phyloP scores from a whole-genome alignment of 2,888 invertebrate genomes.

The Yponomeuta cagnagella region DNA sequence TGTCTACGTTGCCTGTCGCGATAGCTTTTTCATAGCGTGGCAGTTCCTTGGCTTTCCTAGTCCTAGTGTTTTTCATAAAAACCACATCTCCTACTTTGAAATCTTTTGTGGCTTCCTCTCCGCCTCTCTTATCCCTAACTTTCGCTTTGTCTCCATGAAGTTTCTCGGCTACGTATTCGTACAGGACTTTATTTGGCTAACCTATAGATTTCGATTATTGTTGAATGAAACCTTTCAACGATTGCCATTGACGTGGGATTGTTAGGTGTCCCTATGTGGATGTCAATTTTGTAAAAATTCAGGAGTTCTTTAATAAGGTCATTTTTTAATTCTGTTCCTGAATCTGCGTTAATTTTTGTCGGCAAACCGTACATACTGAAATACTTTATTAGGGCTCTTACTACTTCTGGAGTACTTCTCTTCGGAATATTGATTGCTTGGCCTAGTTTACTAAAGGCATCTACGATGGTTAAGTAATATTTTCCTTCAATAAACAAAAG shows the following conservation, averaged over 20 bases:
- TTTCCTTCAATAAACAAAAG: conserved; percentile 13
- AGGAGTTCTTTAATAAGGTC: conserved; percentile 23
- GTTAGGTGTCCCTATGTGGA: conserved; percentile 14
- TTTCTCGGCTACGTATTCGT: conserved; percentile 19
- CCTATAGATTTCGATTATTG: conserved; percentile 27
- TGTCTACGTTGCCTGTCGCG: conserved; percentile 20
- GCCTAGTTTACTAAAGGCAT: conserved; percentile 30
- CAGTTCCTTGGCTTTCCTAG: conserved; percentile 23
- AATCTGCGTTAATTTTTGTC: conserved; percentile 25
- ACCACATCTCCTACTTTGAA: conserved; percentile 19
- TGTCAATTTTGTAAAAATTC: conserved; percentile 25
- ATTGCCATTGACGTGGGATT: conserved; percentile 19
- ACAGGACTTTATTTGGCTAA: conserved; percentile 26
- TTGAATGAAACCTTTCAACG: conserved; percentile 28
- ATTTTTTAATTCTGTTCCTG: conserved; percentile 32
- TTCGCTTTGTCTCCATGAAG: conserved; percentile 7
- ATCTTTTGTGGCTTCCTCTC: conserved; percentile 17
- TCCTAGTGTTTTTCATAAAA: conserved; percentile 25
- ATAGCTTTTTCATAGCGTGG: conserved; percentile 25
- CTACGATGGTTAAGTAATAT: conserved; percentile 23
- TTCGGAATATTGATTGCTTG: conserved; percentile 27
- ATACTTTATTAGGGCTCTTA: conserved; percentile 27
- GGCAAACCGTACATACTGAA: conserved; percentile 27
- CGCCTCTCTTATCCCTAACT: conserved; percentile 19
- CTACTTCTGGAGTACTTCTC: conserved; percentile 26